These are phyloP conservation scores for Fregata magnificens DNA, from an alignment of 2,113 vertebrate species.

Conservation along the genomic window DNA sequence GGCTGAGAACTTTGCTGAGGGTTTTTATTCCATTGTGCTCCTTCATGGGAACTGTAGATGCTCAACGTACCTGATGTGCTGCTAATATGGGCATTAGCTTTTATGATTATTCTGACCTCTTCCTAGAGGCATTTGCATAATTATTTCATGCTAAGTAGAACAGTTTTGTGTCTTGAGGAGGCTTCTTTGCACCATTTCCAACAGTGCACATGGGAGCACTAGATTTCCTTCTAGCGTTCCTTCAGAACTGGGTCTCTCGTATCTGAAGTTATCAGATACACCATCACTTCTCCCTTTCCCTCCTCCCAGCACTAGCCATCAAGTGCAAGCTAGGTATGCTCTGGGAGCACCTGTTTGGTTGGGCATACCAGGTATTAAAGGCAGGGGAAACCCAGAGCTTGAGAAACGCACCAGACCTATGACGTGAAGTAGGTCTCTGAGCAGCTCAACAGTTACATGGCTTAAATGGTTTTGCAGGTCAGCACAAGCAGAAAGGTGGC, in stretches of 20 bases:
- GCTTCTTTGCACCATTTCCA: neutral
- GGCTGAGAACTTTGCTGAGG: neutral
- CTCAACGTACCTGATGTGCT: fast-evolving
- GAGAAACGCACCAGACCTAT: neutral
- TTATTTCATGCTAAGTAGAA: neutral
- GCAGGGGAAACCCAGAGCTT: neutral
- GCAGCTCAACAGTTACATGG: neutral
- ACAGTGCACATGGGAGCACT: neutral
- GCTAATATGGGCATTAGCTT: neutral
- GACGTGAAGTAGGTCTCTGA: neutral
- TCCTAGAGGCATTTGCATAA: neutral
- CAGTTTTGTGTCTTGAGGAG: neutral
- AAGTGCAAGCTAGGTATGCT: neutral
- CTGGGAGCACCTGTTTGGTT: neutral
- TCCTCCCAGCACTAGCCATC: neutral
- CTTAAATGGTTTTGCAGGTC: neutral
- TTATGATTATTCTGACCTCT: neutral
- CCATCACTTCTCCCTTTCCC: neutral
- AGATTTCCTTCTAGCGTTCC: neutral
- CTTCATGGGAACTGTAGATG: neutral
- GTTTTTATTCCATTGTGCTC: neutral
- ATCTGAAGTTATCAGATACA: neutral
- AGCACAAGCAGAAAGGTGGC: neutral
- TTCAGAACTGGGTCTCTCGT: neutral
- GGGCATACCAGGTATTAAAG: neutral